Conservation (phyloP, 1,140 invertebrate genomes). For the Ostrea denselamellosa region DNA sequence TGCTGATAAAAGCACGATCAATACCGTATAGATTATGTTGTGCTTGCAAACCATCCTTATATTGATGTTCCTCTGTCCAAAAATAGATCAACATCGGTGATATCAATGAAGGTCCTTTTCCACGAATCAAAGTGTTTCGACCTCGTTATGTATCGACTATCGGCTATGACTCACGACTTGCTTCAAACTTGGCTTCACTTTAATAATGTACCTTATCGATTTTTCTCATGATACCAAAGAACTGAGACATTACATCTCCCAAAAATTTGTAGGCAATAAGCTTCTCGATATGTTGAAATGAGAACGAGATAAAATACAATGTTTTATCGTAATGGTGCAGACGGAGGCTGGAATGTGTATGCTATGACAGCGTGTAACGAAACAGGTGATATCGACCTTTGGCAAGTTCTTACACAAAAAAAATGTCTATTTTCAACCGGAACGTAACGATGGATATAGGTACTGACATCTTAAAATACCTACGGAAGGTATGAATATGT, state of each 20-base stretch:
- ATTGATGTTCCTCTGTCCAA: neutral
- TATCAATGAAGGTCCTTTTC: conserved; percentile 12
- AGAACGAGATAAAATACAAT: conserved; percentile 2
- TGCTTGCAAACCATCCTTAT: conserved; percentile 9
- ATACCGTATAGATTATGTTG: neutral
- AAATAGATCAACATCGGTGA: neutral
- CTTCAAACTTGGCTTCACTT: conserved; percentile 32
- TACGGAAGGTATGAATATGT: conserved; percentile 19
- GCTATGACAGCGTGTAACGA: neutral
- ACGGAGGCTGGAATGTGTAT: neutral
- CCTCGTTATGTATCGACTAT: neutral
- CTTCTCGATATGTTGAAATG: neutral
- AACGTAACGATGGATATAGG: neutral
- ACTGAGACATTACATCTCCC: neutral
- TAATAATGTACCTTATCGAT: conserved; percentile 13
- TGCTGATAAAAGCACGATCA: conserved; percentile 2
- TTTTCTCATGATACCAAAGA: neutral
- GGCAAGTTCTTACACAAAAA: neutral
- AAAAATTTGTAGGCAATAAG: neutral
- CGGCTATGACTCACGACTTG: neutral
- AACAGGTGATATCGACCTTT: neutral
- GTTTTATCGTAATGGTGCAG: neutral
- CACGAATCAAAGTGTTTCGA: conserved; percentile 6
- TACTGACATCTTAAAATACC: conserved; percentile 11
- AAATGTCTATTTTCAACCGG: neutral